These are phyloP conservation scores for Trialeurodes vaporariorum DNA, from an alignment of 1,140 invertebrate genomes.

Conservation along the genomic window DNA sequence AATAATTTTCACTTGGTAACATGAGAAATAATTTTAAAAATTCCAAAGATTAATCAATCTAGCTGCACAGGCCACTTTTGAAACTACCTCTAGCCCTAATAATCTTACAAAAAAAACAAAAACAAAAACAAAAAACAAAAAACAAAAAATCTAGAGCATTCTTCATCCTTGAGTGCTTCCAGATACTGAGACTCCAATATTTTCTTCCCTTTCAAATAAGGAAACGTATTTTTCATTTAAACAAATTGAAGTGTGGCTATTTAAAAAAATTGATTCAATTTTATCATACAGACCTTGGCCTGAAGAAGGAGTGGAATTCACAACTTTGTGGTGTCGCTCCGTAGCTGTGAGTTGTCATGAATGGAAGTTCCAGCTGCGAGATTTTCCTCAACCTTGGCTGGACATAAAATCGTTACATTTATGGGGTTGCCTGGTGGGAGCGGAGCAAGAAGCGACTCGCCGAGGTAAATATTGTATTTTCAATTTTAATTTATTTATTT, in stretches of 20 bases:
- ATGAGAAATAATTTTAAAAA: no score
- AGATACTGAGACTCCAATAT: no score
- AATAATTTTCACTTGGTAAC: no score
- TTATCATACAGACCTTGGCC: conserved; percentile 63
- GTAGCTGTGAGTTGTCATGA: conserved; percentile 66
- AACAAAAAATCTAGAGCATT: no score
- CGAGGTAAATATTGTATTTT: conserved; percentile 46
- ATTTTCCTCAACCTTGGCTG: conserved; percentile 88
- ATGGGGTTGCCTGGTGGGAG: conserved; percentile 81
- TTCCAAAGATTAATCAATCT: no score
- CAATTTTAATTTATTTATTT: no score
- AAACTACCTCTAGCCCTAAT: no score
- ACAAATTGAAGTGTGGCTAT: not conserved
- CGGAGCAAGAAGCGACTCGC: conserved; percentile 69
- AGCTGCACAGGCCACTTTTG: no score
- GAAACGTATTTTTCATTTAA: not conserved
- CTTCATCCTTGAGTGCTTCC: no score
- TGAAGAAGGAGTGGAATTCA: conserved; percentile 79
- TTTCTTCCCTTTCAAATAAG: no score
- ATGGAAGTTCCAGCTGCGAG: conserved; percentile 82
- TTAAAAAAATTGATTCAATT: conserved; percentile 7
- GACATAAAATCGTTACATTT: conserved; percentile 69
- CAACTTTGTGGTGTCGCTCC: conserved; percentile 82
- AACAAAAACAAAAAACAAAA: no score
- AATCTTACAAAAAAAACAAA: no score